Evolutionary conservation across 2,888 invertebrate genomes (phyloP).

Genomic region (Xylota sylvarum): DNA sequence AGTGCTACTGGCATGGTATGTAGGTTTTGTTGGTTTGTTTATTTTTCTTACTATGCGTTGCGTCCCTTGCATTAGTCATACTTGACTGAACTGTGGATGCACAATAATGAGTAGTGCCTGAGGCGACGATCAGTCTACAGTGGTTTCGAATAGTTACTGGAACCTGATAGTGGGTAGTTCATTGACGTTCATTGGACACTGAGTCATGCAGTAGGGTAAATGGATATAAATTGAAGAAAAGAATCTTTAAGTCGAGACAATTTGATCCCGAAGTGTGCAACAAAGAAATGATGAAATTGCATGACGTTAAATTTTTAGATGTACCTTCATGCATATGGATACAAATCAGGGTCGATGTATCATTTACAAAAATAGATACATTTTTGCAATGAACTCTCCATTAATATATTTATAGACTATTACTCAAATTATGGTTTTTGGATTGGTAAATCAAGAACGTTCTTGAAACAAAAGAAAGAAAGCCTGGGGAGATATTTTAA

Average conservation of each 20-base stretch:
- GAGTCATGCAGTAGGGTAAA: constrained; percentile 44
- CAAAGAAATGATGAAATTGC: not conserved
- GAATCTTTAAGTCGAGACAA: not conserved
- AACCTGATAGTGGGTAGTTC: constrained; percentile 25
- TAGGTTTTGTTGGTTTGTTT: constrained; percentile 25
- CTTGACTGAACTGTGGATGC: constrained; percentile 25
- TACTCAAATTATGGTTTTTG: too few relatives aligned
- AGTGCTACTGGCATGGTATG: not conserved
- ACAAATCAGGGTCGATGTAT: too few relatives aligned
- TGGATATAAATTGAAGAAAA: not conserved
- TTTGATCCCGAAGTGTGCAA: not conserved
- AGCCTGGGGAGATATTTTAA: too few relatives aligned
- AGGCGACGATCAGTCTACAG: constrained; percentile 67
- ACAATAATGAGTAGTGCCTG: constrained; percentile 1
- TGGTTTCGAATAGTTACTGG: constrained; percentile 21
- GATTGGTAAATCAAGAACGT: too few relatives aligned
- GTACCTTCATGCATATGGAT: too few relatives aligned
- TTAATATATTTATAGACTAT: too few relatives aligned
- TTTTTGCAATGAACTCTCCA: too few relatives aligned
- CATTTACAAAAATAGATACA: too few relatives aligned
- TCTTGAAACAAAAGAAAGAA: too few relatives aligned
- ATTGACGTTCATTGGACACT: constrained; percentile 45
- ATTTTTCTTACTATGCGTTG: constrained; percentile 16
- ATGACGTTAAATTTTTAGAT: not conserved
- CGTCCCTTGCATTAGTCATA: constrained; percentile 62